Conservation (phyloP, 2,888 invertebrate genomes). For the Drosophila anceps region DNA sequence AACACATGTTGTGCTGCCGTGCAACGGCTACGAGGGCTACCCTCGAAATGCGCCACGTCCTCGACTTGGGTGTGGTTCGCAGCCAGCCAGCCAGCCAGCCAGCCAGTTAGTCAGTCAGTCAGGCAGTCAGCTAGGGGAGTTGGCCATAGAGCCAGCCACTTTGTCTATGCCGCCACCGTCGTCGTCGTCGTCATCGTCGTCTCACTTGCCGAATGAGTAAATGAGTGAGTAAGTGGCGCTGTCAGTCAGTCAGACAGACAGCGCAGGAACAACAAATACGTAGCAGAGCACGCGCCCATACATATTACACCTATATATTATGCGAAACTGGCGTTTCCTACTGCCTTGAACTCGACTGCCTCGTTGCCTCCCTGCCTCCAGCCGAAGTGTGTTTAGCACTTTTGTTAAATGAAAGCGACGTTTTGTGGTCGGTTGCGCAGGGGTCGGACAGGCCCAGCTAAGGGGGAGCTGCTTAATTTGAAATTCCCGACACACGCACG, state of each 20-base stretch:
- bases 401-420: slow-evolving; percentile 65
- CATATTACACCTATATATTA: slow-evolving; percentile 45
- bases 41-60: slow-evolving; percentile 18
- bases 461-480: slow-evolving; percentile 38
- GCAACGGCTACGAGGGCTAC: slow-evolving; percentile 26
- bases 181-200: not conserved
- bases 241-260: slow-evolving; percentile 33
- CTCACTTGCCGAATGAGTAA: slow-evolving; percentile 12
- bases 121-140: slow-evolving; percentile 24
- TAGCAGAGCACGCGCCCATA: slow-evolving; percentile 34
- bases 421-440: slow-evolving; percentile 23
- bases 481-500: slow-evolving; percentile 50
- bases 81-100: slow-evolving; percentile 8
- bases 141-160: slow-evolving; percentile 45
- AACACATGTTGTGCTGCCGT: slow-evolving; percentile 52
- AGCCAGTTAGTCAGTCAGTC: not conserved
- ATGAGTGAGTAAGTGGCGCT: slow-evolving; percentile 61
- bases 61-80: slow-evolving; percentile 49
- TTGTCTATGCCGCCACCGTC: slow-evolving; percentile 46
- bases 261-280: slow-evolving; percentile 11
- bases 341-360: not conserved
- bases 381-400: slow-evolving; percentile 55
- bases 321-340: slow-evolving; percentile 45
- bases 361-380: not conserved
- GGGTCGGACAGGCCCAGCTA: not conserved